Percentiles rank a stretch among this genome's conserved stretches.
These are phyloP conservation scores for Drosophila meridionalis DNA, from an alignment of 2,888 invertebrate genomes.

Conservation along the genomic window DNA sequence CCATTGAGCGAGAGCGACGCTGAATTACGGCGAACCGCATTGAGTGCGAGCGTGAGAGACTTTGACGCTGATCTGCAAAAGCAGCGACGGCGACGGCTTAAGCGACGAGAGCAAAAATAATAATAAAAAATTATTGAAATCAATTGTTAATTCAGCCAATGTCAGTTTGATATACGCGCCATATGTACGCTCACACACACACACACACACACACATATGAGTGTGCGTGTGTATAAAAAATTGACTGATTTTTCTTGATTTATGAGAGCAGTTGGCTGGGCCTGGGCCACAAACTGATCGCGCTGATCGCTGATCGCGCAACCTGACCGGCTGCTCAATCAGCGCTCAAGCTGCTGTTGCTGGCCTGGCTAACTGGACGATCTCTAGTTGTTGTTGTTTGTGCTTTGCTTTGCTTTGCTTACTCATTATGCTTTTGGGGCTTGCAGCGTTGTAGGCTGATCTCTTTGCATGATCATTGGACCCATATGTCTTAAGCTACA, in stretches of 20 bases:
- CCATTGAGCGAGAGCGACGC: slow-evolving; percentile 28
- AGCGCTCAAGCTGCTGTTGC: slow-evolving; percentile 17
- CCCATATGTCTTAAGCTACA: slow-evolving; percentile 65
- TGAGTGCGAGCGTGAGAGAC: slow-evolving; percentile 47
- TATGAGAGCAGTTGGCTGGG: slow-evolving; percentile 64
- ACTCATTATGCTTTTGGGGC: slow-evolving; percentile 45
- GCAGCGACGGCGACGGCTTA: slow-evolving; percentile 35
- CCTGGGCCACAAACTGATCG: slow-evolving; percentile 27
- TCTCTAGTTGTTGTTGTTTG: slow-evolving; percentile 22
- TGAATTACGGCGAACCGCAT: slow-evolving; percentile 41
- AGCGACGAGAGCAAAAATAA: slow-evolving; percentile 62
- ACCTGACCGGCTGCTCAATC: slow-evolving; percentile 57
- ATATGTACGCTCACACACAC: slow-evolving; percentile 25
- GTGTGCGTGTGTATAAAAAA: slow-evolving; percentile 55
- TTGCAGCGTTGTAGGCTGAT: slow-evolving; percentile 43
- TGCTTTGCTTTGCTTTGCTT: slow-evolving; percentile 53
- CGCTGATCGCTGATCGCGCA: slow-evolving; percentile 38
- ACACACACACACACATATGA: neutral
- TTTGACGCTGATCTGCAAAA: slow-evolving; percentile 35
- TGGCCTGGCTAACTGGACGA: slow-evolving; percentile 32
- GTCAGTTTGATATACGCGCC: slow-evolving; percentile 72
- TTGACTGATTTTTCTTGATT: slow-evolving; percentile 79
- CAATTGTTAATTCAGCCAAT: slow-evolving; percentile 82
- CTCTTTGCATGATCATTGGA: slow-evolving; percentile 57
- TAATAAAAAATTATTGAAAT: slow-evolving; percentile 81